These are phyloP conservation scores for Calameuta filiformis DNA, from an alignment of 2,888 invertebrate genomes.

Conservation along the genomic window DNA sequence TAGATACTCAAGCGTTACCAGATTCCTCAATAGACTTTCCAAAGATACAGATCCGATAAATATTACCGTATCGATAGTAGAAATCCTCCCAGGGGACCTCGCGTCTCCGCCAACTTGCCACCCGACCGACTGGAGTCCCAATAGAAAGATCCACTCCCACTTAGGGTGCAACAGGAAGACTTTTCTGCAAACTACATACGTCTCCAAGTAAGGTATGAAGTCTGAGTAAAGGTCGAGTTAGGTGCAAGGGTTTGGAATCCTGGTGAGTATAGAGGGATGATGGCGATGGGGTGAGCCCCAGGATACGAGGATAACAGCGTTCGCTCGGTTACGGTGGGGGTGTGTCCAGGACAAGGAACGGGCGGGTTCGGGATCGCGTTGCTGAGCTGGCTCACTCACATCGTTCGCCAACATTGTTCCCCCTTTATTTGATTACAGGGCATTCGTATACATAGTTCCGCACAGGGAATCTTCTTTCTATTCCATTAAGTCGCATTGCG, in stretches of 20 bases:
- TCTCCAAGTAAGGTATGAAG: background rate
- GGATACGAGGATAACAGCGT: slow-evolving; percentile 47
- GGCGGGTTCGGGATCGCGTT: slow-evolving; percentile 63
- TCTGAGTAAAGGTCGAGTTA: background rate
- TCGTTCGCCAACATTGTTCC: slow-evolving; percentile 63
- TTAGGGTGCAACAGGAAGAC: background rate
- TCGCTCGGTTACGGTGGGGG: slow-evolving; percentile 62
- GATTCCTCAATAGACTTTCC: background rate
- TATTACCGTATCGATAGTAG: background rate
- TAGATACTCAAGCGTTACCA: background rate
- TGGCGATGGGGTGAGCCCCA: slow-evolving; percentile 35
- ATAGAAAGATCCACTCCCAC: background rate
- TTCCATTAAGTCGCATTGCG: slow-evolving; percentile 44
- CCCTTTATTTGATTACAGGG: slow-evolving; percentile 65
- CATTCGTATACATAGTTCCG: slow-evolving; percentile 63
- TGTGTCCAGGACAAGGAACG: slow-evolving; percentile 66
- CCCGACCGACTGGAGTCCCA: background rate
- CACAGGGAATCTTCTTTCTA: slow-evolving; percentile 48
- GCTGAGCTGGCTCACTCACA: slow-evolving; percentile 63
- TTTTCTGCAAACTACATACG: background rate
- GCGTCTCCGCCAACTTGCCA: background rate
- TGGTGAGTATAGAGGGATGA: background rate
- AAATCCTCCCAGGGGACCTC: background rate
- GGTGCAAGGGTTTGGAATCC: background rate
- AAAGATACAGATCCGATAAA: background rate